Evolutionary conservation across 2,113 vertebrate genomes (phyloP).

Genomic region (Pygoscelis adeliae): DNA sequence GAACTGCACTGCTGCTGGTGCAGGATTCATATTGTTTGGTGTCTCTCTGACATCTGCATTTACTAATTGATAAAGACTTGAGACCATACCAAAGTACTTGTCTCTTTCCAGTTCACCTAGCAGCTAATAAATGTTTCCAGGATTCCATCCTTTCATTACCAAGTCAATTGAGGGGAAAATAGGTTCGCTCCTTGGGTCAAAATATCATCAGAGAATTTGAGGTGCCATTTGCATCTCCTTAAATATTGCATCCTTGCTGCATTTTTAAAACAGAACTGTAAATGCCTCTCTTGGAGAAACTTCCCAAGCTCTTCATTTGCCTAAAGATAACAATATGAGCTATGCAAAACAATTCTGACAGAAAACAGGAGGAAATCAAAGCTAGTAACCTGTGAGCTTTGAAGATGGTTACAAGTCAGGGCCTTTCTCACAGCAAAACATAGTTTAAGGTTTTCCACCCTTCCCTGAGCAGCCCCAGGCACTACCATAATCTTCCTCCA

Average conservation of each 20-base stretch:
- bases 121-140: background rate
- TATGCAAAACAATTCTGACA: background rate
- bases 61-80: conserved; percentile 23
- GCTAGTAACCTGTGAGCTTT: background rate
- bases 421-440: background rate
- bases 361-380: background rate
- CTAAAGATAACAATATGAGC: background rate
- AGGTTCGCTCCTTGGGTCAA: background rate
- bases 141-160: background rate
- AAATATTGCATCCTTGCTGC: background rate
- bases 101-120: background rate
- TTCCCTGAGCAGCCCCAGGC: background rate
- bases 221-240: background rate
- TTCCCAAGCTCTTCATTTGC: background rate
- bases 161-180: conserved; percentile 32
- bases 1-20: background rate
- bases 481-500: background rate
- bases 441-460: background rate
- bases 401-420: background rate
- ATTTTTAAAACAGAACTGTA: background rate
- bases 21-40: background rate
- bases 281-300: background rate
- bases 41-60: background rate
- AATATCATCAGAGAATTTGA: background rate
- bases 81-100: background rate